Evolutionary conservation across 1,140 invertebrate species (phyloP).

Genomic region (Listronotus bonariensis): DNA sequence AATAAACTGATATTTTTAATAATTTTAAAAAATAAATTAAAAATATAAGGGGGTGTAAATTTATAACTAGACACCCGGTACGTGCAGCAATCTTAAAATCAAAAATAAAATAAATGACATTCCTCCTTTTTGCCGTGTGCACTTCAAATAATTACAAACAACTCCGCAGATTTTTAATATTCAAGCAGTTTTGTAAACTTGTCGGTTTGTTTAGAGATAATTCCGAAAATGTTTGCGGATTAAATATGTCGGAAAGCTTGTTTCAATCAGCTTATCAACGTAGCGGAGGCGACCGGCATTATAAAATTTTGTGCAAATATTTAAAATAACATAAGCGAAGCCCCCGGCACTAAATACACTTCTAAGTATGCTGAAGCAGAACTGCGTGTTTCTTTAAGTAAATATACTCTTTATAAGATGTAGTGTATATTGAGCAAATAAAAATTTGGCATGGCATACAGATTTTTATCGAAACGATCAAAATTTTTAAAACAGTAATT

Average conservation of each 20-base stretch:
- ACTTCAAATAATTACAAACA: too few relatives aligned
- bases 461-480: too few relatives aligned
- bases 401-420: background rate
- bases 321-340: slow-evolving; percentile 19
- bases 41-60: too few relatives aligned
- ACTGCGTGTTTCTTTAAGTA: slow-evolving; percentile 16
- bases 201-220: slow-evolving; percentile 18
- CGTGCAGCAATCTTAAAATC: too few relatives aligned
- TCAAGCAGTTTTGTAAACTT: background rate
- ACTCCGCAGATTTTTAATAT: too few relatives aligned
- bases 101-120: too few relatives aligned
- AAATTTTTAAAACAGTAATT: too few relatives aligned
- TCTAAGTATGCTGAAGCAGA: background rate
- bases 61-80: too few relatives aligned
- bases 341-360: slow-evolving; percentile 17
- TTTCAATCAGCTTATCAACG: slow-evolving; percentile 21
- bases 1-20: too few relatives aligned
- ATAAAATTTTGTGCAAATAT: slow-evolving; percentile 29
- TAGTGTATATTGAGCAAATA: background rate
- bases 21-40: too few relatives aligned
- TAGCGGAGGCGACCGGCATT: slow-evolving; percentile 5
- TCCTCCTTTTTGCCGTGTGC: too few relatives aligned
- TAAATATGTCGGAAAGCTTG: slow-evolving; percentile 27
- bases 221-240: slow-evolving; percentile 20
- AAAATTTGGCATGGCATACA: too few relatives aligned